Percentiles rank a stretch among this genome's conserved stretches.
phyloP scores from a whole-genome alignment of 2,113 vertebrate species.

The Nestor notabilis region DNA sequence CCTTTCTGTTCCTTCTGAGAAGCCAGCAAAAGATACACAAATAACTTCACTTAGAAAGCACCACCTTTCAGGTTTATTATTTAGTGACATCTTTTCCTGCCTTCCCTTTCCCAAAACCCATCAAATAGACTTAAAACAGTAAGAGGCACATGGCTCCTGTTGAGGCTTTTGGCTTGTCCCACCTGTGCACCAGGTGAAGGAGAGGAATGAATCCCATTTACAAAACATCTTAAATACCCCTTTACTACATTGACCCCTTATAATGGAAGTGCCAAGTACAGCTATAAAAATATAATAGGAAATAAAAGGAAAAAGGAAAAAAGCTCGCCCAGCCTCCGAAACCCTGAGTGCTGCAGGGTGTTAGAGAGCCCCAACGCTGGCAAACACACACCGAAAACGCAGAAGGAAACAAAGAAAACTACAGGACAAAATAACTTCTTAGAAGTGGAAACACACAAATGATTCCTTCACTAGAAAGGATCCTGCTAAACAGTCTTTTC shows the following conservation, averaged over 20 bases:
- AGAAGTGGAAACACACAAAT: background rate
- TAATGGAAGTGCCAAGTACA: too few relatives aligned
- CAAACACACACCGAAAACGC: background rate
- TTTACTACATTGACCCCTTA: too few relatives aligned
- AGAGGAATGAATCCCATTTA: background rate
- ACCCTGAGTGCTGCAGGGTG: background rate
- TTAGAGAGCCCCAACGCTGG: accelerated
- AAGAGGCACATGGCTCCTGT: background rate
- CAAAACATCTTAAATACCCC: background rate
- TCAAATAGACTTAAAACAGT: too few relatives aligned
- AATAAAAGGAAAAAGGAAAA: background rate
- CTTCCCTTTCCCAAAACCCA: background rate
- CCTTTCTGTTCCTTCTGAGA: background rate
- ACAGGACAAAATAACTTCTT: background rate
- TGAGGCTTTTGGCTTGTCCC: background rate
- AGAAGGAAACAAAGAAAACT: background rate
- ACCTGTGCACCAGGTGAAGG: background rate
- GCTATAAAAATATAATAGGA: background rate
- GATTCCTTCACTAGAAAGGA: background rate
- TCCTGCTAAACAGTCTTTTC: background rate
- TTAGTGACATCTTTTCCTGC: background rate
- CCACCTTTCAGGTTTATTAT: too few relatives aligned
- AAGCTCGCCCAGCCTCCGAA: background rate
- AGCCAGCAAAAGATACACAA: background rate
- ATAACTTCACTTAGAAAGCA: background rate